A percentile compares a stretch with the other conserved stretches of the same genome.
Conservation (phyloP, 2,113 vertebrate species). For the Okapia johnstoni region DNA sequence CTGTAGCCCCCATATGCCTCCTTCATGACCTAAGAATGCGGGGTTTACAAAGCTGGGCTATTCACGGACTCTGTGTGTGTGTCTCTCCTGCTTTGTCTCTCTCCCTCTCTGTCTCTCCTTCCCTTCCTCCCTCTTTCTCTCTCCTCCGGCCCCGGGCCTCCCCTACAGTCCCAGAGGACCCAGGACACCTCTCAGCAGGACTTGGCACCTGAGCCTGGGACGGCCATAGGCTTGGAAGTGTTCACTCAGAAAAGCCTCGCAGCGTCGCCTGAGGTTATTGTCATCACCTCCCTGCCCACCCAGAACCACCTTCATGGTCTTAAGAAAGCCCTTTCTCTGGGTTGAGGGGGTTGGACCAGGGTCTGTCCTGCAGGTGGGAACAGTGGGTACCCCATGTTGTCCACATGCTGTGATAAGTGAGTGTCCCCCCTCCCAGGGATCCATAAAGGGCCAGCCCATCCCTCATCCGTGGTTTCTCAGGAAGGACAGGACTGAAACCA, state of each 20-base stretch:
- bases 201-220: slow-evolving; percentile 85
- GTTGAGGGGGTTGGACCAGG: neutral
- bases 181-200: slow-evolving; percentile 82
- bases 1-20: neutral
- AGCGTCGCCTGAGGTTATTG: slow-evolving; percentile 95
- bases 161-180: slow-evolving; percentile 82
- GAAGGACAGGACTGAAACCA: neutral
- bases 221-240: slow-evolving; percentile 90
- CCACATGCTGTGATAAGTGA: neutral
- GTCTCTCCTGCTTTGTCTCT: slow-evolving; percentile 69
- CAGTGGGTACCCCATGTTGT: neutral
- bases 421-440: neutral
- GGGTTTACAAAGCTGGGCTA: neutral
- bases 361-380: neutral
- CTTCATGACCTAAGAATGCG: neutral
- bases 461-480: neutral
- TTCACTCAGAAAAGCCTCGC: slow-evolving; percentile 96
- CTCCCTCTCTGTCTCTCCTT: slow-evolving; percentile 34
- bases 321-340: slow-evolving; percentile 10
- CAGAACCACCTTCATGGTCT: neutral
- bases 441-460: slow-evolving; percentile 8
- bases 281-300: slow-evolving; percentile 46
- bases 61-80: slow-evolving; percentile 61
- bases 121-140: slow-evolving; percentile 39
- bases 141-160: slow-evolving; percentile 75